Evolutionary conservation across 2,888 invertebrate species (phyloP).

Genomic region (Agrotis segetum): DNA sequence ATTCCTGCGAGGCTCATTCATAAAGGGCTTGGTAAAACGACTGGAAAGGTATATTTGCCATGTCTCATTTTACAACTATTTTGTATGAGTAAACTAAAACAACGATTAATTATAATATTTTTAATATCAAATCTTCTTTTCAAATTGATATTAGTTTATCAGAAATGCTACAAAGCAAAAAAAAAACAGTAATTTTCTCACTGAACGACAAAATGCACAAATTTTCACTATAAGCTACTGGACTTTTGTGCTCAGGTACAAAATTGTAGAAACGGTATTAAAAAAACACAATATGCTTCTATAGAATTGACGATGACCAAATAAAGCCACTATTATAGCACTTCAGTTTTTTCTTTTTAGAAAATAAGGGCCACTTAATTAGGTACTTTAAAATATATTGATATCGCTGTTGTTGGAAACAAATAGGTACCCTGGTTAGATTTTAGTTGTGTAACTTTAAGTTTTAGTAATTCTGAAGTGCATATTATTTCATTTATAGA

Average conservation of each 20-base stretch:
- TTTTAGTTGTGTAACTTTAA: not conserved
- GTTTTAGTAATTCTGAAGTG: not conserved
- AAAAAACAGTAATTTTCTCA: too few relatives aligned
- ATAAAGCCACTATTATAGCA: not conserved
- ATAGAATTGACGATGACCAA: not conserved
- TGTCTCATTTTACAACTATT: not conserved
- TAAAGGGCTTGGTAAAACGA: not conserved
- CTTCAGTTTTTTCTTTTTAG: not conserved
- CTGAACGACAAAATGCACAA: too few relatives aligned
- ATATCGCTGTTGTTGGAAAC: constrained; percentile 2
- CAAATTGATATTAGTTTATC: not conserved
- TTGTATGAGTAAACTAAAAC: not conserved
- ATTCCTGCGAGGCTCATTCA: constrained; percentile 8
- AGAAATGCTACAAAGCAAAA: too few relatives aligned
- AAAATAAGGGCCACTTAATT: not conserved
- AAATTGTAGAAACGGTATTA: too few relatives aligned
- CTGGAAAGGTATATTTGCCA: not conserved
- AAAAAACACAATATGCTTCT: not conserved
- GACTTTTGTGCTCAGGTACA: too few relatives aligned
- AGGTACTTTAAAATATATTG: constrained; percentile 1
- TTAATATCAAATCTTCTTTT: not conserved
- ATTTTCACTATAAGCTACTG: too few relatives aligned
- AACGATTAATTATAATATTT: not conserved
- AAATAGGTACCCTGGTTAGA: not conserved
- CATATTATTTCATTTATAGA: not conserved